A percentile compares a stretch with the other conserved stretches of the same genome.
Conservation (phyloP, 2,797 vertebrate genomes). For the Telmatherina bonti region DNA sequence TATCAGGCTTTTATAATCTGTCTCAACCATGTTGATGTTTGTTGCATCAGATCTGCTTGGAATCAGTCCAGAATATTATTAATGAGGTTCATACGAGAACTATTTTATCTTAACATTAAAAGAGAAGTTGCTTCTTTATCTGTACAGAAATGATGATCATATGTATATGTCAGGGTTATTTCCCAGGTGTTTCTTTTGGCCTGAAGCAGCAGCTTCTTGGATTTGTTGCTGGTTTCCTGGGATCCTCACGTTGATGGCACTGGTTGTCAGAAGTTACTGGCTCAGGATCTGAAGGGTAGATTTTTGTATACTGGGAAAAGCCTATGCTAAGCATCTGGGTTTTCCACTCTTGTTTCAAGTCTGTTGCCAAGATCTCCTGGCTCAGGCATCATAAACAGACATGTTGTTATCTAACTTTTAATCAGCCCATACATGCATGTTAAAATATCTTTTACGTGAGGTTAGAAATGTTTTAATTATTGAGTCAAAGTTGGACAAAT, state of each 20-base stretch:
- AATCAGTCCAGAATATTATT: constrained; percentile 4
- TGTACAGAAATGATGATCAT: no score
- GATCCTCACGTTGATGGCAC: background rate
- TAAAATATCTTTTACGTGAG: no score
- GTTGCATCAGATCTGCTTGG: constrained; percentile 7
- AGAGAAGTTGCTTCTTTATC: no score
- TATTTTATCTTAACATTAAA: no score
- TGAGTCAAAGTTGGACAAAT: no score
- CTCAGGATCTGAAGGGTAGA: background rate
- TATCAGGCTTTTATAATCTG: constrained; percentile 41
- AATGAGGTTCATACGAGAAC: no score
- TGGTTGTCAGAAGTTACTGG: background rate
- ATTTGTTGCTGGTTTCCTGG: no score
- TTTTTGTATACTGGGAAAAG: background rate
- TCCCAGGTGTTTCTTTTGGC: no score
- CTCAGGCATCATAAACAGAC: background rate
- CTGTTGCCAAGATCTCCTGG: background rate
- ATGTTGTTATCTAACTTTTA: background rate
- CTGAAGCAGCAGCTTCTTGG: background rate
- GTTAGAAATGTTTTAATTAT: no score
- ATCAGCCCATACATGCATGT: no score
- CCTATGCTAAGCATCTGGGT: background rate
- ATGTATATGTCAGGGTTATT: background rate
- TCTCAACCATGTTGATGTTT: constrained; percentile 7
- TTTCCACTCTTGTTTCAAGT: background rate